Base-by-base conservation (phyloP, 2,888 invertebrate species). In the Plebejus anna region DNA sequence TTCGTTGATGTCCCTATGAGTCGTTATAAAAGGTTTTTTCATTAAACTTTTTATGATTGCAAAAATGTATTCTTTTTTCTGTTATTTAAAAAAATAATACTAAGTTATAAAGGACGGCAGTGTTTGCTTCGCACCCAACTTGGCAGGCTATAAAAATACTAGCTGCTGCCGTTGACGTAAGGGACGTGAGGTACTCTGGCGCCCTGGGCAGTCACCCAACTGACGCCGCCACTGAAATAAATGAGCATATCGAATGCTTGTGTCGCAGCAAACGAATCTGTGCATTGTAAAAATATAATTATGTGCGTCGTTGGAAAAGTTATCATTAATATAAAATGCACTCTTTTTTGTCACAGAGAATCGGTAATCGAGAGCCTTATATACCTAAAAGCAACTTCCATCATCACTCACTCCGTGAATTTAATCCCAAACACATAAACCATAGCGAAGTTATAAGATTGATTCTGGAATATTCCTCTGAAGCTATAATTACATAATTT, bases 191-290 rank as follows among this genome's bases (percentile, higher is more conserved):
- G 22, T 22, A 22, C 13, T 55, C 55, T 55, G 55, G 55, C 16
- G 16, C 16, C 51, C 51, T 51, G 13, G 51, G 13, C 13, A 13
- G 7, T 9, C 3, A 4, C 13, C 13, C 3, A 11, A 13, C 51
- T 51, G 51, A 51, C 13, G 13, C 51, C 51, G 13, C 13, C 51
- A 51, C 51, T 51, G 51, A 51, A 89, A 90, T 89, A 86, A 87
- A 89, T 89, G 91, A 91, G 92, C 90, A 92, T 92, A 66, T 66
- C 66, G 13, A 66, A 66, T 86, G 89, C 82, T 81, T 83, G 81
- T 84, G 82, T 82, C 83, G 83, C 82, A 80, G 92, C 86, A 92
- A 92, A 92, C 92, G 85, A 93, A 94, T 94, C 89, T 22, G 22
- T 22, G 0, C 22, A 22, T 22, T 22, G 22, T 22, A 22, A 22